Percentiles rank a stretch among this genome's conserved stretches.
These are phyloP conservation scores for Sebastes itinus DNA, from an alignment of 2,797 vertebrate genomes.

Conservation along the genomic window DNA sequence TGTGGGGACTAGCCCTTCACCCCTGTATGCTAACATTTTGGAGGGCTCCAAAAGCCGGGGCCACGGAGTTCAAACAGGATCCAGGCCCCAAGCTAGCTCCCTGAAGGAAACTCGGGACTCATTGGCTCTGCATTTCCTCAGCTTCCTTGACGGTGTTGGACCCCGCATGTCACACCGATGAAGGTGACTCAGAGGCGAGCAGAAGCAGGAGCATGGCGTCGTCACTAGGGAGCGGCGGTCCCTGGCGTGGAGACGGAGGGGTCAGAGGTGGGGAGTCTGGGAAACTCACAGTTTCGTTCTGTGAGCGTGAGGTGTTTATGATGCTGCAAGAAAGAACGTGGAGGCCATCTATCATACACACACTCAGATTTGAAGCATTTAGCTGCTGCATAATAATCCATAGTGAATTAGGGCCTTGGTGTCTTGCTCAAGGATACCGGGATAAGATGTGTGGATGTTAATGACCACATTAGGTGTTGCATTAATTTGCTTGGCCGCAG, in stretches of 20 bases:
- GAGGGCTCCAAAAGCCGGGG: constrained; percentile 3
- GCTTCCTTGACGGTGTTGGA: constrained; percentile 44
- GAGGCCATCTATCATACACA: constrained; percentile 1
- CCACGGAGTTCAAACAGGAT: constrained; percentile 62
- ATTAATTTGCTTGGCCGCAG: not conserved
- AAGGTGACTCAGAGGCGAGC: constrained; percentile 43
- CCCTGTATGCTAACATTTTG: constrained; percentile 48
- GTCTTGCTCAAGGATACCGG: constrained; percentile 10
- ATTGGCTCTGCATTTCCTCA: constrained; percentile 70
- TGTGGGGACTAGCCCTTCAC: constrained; percentile 30
- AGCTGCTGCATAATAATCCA: constrained; percentile 15
- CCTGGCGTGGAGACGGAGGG: constrained; percentile 38
- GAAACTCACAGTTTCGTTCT: constrained; percentile 52
- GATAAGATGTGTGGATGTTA: constrained; percentile 3
- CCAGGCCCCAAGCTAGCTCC: constrained; percentile 42
- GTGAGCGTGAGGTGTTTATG: constrained; percentile 53
- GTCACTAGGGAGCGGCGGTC: constrained; percentile 28
- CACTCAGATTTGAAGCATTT: constrained; percentile 7
- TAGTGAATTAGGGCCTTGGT: not conserved
- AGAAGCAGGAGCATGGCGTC: constrained; percentile 49
- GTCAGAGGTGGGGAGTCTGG: constrained; percentile 57
- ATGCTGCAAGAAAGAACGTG: not conserved
- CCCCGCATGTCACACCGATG: constrained; percentile 54
- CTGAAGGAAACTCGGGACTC: constrained; percentile 51
- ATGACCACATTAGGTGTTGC: not conserved